phyloP scores from a whole-genome alignment of 2,888 invertebrate genomes.

The Eristalis intricaria region DNA sequence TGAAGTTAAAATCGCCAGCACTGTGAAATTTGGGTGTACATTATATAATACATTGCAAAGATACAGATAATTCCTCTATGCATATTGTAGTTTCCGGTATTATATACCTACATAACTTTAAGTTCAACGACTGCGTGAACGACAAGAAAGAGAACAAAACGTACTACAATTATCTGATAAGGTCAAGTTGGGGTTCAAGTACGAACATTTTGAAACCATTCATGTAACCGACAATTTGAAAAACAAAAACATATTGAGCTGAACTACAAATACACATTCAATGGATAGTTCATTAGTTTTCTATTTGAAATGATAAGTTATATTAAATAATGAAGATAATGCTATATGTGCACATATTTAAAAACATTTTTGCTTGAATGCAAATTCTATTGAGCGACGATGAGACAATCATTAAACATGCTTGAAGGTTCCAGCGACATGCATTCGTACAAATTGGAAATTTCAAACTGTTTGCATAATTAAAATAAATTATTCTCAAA shows the following conservation, averaged over 20 bases:
- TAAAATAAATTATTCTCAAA: not conserved
- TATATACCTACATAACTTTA: not conserved
- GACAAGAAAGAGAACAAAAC: not conserved
- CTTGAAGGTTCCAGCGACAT: not conserved
- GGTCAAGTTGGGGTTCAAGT: not conserved
- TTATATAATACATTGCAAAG: not conserved
- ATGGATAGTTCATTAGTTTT: not conserved
- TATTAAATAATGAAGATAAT: not conserved
- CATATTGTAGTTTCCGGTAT: not conserved
- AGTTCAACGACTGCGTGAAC: not conserved
- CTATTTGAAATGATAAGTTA: not conserved
- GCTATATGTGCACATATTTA: not conserved
- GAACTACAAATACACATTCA: not conserved
- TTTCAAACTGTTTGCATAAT: not conserved
- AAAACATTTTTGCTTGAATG: not conserved
- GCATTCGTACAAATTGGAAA: not conserved
- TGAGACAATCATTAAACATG: not conserved
- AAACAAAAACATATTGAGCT: not conserved
- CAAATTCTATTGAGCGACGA: not conserved
- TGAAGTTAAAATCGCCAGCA: too few relatives aligned
- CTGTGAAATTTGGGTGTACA: too few relatives aligned
- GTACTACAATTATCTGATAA: not conserved
- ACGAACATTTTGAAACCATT: not conserved
- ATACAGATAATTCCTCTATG: not conserved
- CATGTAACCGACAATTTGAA: not conserved